phyloP scores from a whole-genome alignment of 2,888 invertebrate genomes.

The Penaeus monodon region DNA sequence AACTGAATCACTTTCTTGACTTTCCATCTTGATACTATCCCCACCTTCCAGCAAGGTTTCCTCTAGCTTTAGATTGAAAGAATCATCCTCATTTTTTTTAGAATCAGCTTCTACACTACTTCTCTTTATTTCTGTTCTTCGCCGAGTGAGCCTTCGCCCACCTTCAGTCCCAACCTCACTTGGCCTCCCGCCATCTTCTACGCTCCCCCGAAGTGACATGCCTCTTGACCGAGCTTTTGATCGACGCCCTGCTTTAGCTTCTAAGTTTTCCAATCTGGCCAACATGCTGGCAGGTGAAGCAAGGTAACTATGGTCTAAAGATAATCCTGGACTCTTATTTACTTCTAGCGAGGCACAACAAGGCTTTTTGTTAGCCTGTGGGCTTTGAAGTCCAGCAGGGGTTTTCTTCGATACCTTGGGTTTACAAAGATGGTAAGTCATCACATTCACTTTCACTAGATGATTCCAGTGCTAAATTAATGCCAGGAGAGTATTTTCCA shows the following conservation, averaged over 20 bases:
- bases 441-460: conserved; percentile 23
- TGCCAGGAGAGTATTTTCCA: not conserved
- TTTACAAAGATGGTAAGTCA: not conserved
- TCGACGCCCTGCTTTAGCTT: conserved; percentile 22
- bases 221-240: conserved; percentile 20
- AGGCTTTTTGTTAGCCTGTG: not conserved
- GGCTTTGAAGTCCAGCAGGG: not conserved
- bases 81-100: not conserved
- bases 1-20: not conserved
- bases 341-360: not conserved
- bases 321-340: conserved; percentile 6
- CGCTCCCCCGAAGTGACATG: not conserved
- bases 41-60: not conserved
- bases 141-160: not conserved
- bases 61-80: not conserved
- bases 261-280: conserved; percentile 25
- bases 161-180: not conserved
- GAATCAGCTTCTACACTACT: too few species aligned
- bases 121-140: not conserved
- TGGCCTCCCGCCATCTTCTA: not conserved
- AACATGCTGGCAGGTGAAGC: conserved; percentile 35
- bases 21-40: not conserved
- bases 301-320: conserved; percentile 28
- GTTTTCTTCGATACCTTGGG: not conserved
- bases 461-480: not conserved